Percentiles rank a stretch among this genome's conserved stretches.
Evolutionary conservation across 2,888 invertebrate species (phyloP).

Genomic region (Elysia crispata): DNA sequence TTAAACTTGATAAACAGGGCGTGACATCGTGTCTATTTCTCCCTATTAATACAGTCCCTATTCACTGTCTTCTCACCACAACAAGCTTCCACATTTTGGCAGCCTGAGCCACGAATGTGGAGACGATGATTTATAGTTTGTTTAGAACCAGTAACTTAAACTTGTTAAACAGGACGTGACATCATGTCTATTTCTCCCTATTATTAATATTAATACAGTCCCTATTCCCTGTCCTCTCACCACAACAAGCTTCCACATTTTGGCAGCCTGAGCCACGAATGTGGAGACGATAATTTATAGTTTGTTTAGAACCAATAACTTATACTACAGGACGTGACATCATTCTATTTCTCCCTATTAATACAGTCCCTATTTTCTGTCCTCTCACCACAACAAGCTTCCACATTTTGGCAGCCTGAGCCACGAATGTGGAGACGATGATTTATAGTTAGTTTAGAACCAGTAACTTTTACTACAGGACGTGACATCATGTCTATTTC

Average conservation of each 20-base stretch:
- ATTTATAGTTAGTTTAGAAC: constrained; percentile 89
- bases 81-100: constrained; percentile 99
- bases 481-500: too few species aligned
- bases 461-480: too few species aligned
- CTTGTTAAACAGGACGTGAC: too few species aligned
- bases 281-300: constrained; percentile 99
- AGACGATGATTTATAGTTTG: constrained; percentile 96
- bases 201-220: too few species aligned
- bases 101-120: constrained; percentile 98
- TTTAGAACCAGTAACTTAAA: constrained; percentile 81
- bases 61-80: constrained; percentile 92
- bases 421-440: constrained; percentile 98
- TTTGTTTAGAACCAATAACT: constrained; percentile 80
- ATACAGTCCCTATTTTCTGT: too few species aligned
- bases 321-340: too few species aligned
- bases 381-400: constrained; percentile 97
- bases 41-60: too few species aligned
- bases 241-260: constrained; percentile 99
- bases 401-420: constrained; percentile 99
- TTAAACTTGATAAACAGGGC: too few species aligned
- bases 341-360: too few species aligned
- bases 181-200: too few species aligned
- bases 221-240: too few species aligned
- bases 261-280: constrained; percentile 98
- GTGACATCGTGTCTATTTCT: too few species aligned